Conservation (phyloP, 2,888 invertebrate species). For the Oasisia sp. region DNA sequence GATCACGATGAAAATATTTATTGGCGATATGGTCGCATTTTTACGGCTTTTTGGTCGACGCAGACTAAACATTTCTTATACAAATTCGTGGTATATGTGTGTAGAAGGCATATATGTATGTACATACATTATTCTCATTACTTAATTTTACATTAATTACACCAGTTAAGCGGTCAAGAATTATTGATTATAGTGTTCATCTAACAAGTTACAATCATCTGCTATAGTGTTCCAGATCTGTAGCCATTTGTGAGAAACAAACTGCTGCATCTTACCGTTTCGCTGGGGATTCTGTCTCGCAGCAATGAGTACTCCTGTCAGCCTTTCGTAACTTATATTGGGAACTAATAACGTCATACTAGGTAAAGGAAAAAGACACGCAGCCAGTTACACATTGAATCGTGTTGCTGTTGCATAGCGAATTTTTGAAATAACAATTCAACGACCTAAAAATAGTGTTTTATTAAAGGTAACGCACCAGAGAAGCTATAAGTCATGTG, state of each 20-base stretch:
- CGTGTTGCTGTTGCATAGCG: neutral
- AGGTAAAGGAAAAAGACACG: neutral
- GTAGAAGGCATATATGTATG: too few relatives aligned
- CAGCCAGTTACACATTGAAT: neutral
- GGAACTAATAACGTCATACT: neutral
- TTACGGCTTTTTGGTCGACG: too few relatives aligned
- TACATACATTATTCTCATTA: too few relatives aligned
- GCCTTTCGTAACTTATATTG: neutral
- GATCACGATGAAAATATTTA: too few relatives aligned
- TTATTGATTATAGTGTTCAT: neutral
- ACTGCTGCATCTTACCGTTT: neutral
- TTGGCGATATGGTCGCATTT: too few relatives aligned
- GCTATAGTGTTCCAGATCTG: neutral
- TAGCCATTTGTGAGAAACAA: neutral
- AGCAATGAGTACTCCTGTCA: neutral
- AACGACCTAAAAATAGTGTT: neutral
- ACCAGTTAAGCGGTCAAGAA: neutral
- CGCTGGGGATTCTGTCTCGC: neutral
- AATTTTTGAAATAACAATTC: neutral
- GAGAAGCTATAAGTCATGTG: neutral
- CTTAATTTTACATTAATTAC: neutral
- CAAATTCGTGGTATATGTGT: too few relatives aligned
- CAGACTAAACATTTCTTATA: too few relatives aligned
- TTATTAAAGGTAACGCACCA: neutral
- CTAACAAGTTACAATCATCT: neutral